phyloP scores from a whole-genome alignment of 2,888 invertebrate genomes.

The Lepeophtheirus nordmannii region DNA sequence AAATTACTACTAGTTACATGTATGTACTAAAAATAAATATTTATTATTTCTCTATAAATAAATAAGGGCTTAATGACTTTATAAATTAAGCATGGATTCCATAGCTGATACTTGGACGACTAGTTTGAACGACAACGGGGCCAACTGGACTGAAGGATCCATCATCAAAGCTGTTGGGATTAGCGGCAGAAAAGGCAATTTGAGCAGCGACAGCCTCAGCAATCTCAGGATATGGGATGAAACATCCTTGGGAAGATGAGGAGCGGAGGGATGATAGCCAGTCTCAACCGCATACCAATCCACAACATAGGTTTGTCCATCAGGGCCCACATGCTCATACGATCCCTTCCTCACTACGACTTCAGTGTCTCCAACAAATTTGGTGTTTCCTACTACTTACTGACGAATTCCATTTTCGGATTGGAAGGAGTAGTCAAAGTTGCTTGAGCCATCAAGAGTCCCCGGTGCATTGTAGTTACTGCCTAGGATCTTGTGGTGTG shows the following conservation, averaged over 20 bases:
- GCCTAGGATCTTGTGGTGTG: no score
- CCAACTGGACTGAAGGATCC: no score
- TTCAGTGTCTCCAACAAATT: conserved; percentile 9
- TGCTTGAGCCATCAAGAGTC: no score
- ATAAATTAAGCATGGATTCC: no score
- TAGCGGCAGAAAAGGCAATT: conserved; percentile 13
- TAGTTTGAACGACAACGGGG: no score
- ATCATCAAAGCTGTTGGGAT: no score
- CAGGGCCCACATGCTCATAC: conserved; percentile 12
- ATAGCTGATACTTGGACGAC: no score
- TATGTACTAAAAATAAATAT: no score
- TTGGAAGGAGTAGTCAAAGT: background rate
- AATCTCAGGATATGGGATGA: conserved; percentile 13
- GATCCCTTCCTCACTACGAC: conserved; percentile 19
- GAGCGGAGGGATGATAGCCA: conserved; percentile 6
- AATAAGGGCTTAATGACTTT: no score
- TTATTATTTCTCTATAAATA: no score
- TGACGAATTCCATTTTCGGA: conserved; percentile 18
- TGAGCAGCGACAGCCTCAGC: conserved; percentile 21
- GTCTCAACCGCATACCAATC: conserved; percentile 19
- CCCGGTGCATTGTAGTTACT: no score
- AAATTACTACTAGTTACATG: no score
- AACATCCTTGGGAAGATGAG: conserved; percentile 13
- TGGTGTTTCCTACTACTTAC: background rate
- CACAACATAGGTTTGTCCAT: conserved; percentile 11